Evolutionary conservation across 2,113 vertebrate genomes (phyloP).

Genomic region (human (Homo sapiens)): DNA sequence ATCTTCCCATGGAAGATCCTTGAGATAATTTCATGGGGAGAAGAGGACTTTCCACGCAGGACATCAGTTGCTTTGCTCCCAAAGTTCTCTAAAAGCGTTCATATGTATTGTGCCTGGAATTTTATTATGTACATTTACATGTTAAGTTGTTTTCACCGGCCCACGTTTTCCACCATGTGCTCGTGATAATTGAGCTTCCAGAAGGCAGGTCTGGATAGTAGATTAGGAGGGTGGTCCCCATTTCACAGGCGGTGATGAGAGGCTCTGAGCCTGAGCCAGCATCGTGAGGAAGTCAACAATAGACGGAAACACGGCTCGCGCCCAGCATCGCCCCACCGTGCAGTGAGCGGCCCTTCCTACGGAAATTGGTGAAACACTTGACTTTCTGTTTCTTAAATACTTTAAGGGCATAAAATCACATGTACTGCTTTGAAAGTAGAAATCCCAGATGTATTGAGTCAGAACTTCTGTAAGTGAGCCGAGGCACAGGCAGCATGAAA

Average conservation of each 20-base stretch:
- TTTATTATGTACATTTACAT: rapidly evolving
- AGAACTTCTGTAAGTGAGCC: neutral
- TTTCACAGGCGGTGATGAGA: too few species aligned
- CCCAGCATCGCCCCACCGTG: rapidly evolving
- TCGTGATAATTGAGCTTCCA: neutral
- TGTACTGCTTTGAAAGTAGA: neutral
- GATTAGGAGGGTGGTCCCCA: neutral
- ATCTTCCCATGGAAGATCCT: neutral
- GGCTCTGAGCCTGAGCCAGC: neutral
- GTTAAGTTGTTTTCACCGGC: neutral
- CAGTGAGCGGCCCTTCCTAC: neutral
- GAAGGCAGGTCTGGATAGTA: neutral
- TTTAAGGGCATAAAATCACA: too few species aligned
- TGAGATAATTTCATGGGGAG: neutral
- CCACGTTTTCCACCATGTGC: rapidly evolving
- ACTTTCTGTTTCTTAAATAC: neutral
- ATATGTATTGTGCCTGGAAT: too few species aligned
- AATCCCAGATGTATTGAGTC: neutral
- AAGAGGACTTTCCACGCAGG: rapidly evolving
- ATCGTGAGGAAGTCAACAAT: neutral
- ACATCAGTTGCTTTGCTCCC: neutral
- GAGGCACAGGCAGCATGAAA: rapidly evolving
- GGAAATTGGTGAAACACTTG: neutral
- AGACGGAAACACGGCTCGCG: neutral
- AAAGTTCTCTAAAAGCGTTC: neutral